Conservation (phyloP, 2,797 vertebrate genomes). For the Pelobates cultripes region DNA sequence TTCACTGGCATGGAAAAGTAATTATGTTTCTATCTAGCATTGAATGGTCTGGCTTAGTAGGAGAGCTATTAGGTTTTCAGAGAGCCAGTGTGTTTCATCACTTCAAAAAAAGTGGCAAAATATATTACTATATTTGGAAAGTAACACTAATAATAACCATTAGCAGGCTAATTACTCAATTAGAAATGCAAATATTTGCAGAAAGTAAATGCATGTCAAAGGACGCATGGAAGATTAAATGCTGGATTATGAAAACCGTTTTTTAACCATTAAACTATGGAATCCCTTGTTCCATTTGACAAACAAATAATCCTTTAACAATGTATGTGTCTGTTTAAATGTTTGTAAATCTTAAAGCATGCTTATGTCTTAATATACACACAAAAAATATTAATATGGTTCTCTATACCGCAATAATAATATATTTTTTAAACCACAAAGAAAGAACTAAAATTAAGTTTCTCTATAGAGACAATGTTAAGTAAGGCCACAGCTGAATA, state of each 20-base stretch:
- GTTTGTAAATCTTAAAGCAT: no score
- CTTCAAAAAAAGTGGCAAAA: conserved; percentile 46
- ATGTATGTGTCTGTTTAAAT: no score
- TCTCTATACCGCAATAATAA: no score
- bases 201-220: conserved; percentile 44
- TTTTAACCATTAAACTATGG: background rate
- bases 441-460: no score
- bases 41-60: conserved; percentile 26
- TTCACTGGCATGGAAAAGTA: conserved; percentile 62
- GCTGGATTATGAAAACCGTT: background rate
- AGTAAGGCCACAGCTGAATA: no score
- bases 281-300: background rate
- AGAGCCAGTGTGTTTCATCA: conserved; percentile 29
- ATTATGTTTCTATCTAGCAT: conserved; percentile 55
- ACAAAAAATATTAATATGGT: no score
- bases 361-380: no score
- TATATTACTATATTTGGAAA: conserved; percentile 41
- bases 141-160: conserved; percentile 46
- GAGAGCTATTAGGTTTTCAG: conserved; percentile 38
- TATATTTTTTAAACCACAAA: no score
- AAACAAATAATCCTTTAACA: no score
- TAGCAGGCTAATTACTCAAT: conserved; percentile 52
- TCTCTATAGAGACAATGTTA: no score
- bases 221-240: conserved; percentile 3
- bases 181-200: conserved; percentile 44